Conservation (phyloP, 2,888 invertebrate genomes). For the Tillus elongatus region DNA sequence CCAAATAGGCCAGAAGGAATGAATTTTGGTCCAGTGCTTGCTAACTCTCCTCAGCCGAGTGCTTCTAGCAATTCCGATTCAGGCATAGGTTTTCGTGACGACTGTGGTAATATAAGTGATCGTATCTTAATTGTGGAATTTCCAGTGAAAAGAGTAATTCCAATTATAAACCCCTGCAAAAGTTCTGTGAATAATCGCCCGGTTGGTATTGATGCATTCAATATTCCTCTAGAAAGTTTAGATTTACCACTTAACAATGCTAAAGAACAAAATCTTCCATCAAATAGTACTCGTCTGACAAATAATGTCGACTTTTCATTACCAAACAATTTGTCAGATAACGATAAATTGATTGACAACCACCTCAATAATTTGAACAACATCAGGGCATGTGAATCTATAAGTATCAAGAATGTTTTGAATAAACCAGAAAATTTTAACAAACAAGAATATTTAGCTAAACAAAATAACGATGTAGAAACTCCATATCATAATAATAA, state of each 20-base stretch:
- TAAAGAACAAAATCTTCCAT: slow-evolving; percentile 11
- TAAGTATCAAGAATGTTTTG: slow-evolving; percentile 26
- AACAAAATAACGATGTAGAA: slow-evolving; percentile 25
- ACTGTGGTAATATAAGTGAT: slow-evolving; percentile 74
- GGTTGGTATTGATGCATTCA: slow-evolving; percentile 34
- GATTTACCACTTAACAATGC: slow-evolving; percentile 28
- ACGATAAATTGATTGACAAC: slow-evolving; percentile 16
- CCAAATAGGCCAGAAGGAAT: slow-evolving; percentile 21
- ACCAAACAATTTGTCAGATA: slow-evolving; percentile 22
- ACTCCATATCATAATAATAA: not conserved
- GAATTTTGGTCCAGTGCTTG: slow-evolving; percentile 48
- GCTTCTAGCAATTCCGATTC: slow-evolving; percentile 92
- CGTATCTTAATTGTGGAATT: slow-evolving; percentile 71
- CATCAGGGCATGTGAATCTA: slow-evolving; percentile 33
- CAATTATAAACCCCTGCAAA: no score
- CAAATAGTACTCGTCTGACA: slow-evolving; percentile 20
- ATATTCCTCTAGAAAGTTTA: slow-evolving; percentile 28
- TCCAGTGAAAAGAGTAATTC: slow-evolving; percentile 38
- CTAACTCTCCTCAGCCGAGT: slow-evolving; percentile 78
- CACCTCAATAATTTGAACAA: slow-evolving; percentile 36
- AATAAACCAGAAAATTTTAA: slow-evolving; percentile 10
- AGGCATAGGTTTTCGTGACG: slow-evolving; percentile 88
- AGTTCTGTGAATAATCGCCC: slow-evolving; percentile 29
- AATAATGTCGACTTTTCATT: slow-evolving; percentile 17
- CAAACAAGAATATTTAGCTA: slow-evolving; percentile 19